These are phyloP conservation scores for Panagrolaimus sp. DNA, from an alignment of 1,140 invertebrate species.

Conservation along the genomic window DNA sequence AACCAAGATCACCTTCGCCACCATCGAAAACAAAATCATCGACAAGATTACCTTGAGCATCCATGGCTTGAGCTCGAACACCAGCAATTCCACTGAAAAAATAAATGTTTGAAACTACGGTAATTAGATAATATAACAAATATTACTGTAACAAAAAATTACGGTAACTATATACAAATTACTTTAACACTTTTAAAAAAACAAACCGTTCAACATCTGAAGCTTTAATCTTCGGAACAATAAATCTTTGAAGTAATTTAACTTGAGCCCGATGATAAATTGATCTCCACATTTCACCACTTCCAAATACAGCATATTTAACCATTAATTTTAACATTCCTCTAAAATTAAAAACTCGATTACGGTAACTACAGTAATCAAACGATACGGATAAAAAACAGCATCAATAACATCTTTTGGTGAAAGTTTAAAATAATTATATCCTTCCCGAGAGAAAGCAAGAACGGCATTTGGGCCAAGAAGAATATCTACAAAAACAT, in stretches of 20 bases:
- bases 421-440: conserved; percentile 79
- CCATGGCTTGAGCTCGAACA: conserved; percentile 92
- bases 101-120: conserved; percentile 16
- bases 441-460: conserved; percentile 87
- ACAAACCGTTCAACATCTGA: conserved; percentile 68
- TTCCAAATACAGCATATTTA: conserved; percentile 74
- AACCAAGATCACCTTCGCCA: conserved; percentile 67
- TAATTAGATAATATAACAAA: conserved; percentile 4
- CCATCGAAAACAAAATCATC: conserved; percentile 95
- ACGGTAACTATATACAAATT: neutral
- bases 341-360: conserved; percentile 64
- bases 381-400: conserved; percentile 64
- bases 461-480: conserved; percentile 94
- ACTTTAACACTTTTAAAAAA: neutral
- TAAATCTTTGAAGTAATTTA: conserved; percentile 74
- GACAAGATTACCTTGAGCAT: conserved; percentile 76
- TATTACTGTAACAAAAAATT: neutral
- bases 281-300: conserved; percentile 77
- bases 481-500: conserved; percentile 67
- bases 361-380: neutral
- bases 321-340: conserved; percentile 79
- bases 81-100: conserved; percentile 75
- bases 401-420: conserved; percentile 74
- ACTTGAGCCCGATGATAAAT: conserved; percentile 73
- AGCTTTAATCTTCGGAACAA: conserved; percentile 71